Percentiles rank a stretch among this genome's conserved stretches.
Conservation (phyloP, 2,797 vertebrate genomes). For the Sebastes hubbsi region DNA sequence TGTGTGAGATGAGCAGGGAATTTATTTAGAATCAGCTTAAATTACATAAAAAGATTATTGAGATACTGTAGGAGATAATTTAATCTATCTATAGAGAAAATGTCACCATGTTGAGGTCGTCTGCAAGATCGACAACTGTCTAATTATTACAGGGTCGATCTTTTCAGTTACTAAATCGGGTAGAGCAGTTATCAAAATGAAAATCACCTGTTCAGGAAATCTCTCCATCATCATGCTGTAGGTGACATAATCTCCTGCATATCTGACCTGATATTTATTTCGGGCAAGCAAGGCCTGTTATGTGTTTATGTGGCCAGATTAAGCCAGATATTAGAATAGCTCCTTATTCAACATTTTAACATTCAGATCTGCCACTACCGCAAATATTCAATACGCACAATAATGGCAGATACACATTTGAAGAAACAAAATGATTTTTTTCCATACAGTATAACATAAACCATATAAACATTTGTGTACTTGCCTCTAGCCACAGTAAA, state of each 20-base stretch:
- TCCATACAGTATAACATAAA: neutral
- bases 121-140: neutral
- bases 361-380: neutral
- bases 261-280: slow-evolving; percentile 47
- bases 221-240: slow-evolving; percentile 25
- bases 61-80: neutral
- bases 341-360: neutral
- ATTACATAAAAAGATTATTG: neutral
- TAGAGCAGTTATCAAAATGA: neutral
- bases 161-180: neutral
- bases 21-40: slow-evolving; percentile 1
- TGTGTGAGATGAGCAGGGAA: neutral
- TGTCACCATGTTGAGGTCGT: neutral
- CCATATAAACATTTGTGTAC: neutral
- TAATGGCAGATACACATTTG: neutral
- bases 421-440: neutral
- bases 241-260: slow-evolving; percentile 35
- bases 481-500: neutral
- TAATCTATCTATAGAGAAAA: neutral
- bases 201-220: slow-evolving; percentile 37
- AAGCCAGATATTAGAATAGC: slow-evolving; percentile 20
- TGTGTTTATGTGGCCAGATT: slow-evolving; percentile 26
- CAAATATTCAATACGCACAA: neutral
- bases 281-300: neutral
- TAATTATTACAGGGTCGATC: neutral